phyloP scores from a whole-genome alignment of 2,113 vertebrate species.

The Microtus montanus region DNA sequence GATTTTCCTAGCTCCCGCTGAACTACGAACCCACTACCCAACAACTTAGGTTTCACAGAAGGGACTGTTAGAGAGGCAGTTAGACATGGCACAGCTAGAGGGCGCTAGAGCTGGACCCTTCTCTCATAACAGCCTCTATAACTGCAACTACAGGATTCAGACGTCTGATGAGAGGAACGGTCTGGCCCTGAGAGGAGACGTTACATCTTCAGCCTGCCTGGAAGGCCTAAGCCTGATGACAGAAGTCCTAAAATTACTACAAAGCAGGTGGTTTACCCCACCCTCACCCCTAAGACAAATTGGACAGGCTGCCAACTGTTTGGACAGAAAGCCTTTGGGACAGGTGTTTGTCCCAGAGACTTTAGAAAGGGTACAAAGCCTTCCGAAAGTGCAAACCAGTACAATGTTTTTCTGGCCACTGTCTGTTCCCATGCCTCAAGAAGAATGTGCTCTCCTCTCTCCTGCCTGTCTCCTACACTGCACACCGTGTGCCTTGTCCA shows the following conservation, averaged over 20 bases:
- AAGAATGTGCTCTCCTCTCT: neutral
- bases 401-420: neutral
- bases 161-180: neutral
- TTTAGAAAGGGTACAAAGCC: neutral
- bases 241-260: neutral
- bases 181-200: neutral
- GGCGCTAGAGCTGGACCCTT: neutral
- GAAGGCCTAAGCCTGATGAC: neutral
- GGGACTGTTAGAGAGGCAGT: neutral
- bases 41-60: too few relatives aligned
- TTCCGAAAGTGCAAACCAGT: neutral
- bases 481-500: neutral
- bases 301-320: neutral
- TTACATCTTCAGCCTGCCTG: neutral
- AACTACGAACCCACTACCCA: neutral
- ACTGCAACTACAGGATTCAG: neutral
- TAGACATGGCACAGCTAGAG: neutral
- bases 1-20: neutral
- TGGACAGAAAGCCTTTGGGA: neutral
- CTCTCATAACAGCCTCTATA: neutral
- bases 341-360: neutral
- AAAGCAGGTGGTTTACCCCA: neutral
- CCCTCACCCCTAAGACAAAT: neutral
- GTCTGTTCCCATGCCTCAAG: neutral
- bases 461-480: neutral